These are phyloP conservation scores for Neuroterus valhalla DNA, from an alignment of 1,140 invertebrate species.

Conservation along the genomic window DNA sequence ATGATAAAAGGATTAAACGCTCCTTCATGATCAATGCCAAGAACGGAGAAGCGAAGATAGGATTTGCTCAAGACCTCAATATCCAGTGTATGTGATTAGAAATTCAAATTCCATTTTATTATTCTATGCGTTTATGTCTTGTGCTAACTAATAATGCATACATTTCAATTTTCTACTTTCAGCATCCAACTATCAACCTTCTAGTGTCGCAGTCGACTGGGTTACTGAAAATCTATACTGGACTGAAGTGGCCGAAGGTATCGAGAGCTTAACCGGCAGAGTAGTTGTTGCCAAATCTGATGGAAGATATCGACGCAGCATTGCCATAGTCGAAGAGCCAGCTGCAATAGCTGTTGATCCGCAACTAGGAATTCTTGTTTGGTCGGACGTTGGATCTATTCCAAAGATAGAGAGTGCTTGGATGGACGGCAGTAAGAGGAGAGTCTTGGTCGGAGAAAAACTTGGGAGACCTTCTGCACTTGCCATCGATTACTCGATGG, in stretches of 20 bases:
- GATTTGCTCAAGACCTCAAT: conserved; percentile 91
- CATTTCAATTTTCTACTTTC: conserved; percentile 40
- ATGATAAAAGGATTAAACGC: conserved; percentile 91
- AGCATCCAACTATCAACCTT: conserved; percentile 84
- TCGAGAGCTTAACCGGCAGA: conserved; percentile 76
- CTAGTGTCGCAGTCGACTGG: conserved; percentile 93
- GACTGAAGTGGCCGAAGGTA: conserved; percentile 89
- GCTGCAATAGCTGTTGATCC: conserved; percentile 92
- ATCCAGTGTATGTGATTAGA: conserved; percentile 77
- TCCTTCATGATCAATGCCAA: conserved; percentile 91
- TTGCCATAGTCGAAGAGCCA: conserved; percentile 87
- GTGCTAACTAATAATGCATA: not conserved
- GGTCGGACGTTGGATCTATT: conserved; percentile 89
- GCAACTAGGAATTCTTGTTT: conserved; percentile 88
- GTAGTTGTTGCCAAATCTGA: conserved; percentile 93
- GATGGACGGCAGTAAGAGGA: conserved; percentile 95
- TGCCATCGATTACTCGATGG: conserved; percentile 92
- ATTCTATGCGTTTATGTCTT: not conserved
- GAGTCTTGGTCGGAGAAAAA: conserved; percentile 85
- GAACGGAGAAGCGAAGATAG: conserved; percentile 84
- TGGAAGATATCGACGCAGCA: conserved; percentile 89
- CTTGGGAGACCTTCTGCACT: conserved; percentile 91
- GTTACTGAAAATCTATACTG: conserved; percentile 94
- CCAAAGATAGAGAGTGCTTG: conserved; percentile 93
- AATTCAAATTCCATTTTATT: not conserved